Base-by-base conservation (phyloP, 2,888 invertebrate genomes). In the Orgyia antiqua region DNA sequence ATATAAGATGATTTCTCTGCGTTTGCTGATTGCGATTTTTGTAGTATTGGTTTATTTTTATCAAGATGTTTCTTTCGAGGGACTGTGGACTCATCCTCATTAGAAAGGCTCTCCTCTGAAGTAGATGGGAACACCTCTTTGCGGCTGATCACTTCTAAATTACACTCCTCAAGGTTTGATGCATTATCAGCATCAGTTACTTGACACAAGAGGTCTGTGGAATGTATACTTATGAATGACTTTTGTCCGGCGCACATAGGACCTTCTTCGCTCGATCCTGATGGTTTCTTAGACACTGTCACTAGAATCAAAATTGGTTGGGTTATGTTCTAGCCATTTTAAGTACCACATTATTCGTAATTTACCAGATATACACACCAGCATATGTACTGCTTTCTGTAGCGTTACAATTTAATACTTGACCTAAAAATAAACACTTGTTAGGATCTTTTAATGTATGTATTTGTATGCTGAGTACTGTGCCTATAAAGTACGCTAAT, bases 141-240 rank as follows among this genome's bases (percentile, higher is more conserved):
- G 2, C 80, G 60, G 34, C 78, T 84, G 12, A 86, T 56, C 4
- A 84, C 76, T 62, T 86, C 84, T 7, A 86, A 61, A 55, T 83
- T 83, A 45, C 83, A 83, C 46, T 80, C 80, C 9, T 79, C 82
- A 7, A 74, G 58, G 42, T 64, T 70, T 8, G 58, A 40, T 2
- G 63, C 40, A 33, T 64, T 72, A 19, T 69, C 67, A 6, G 52
- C 46, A 28, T 74, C 75, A 2, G 67, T 57, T 33, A 78, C 58
- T 65, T 79, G 79, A 52, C 77, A 80, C 35, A 78, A 59, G n/a
- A 77, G 80, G 50, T 86, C 86, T 17, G 84, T 86, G 12, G 84
- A 84, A 38, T 86, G 86, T 54, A 86, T 84, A 56, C 83, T 83
- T 48, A 84, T 84, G 46, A 84, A 86, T 1, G 84, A 83, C 46